Evolutionary conservation across 2,797 vertebrate genomes (phyloP).

Genomic region (Poliocrania exsul): DNA sequence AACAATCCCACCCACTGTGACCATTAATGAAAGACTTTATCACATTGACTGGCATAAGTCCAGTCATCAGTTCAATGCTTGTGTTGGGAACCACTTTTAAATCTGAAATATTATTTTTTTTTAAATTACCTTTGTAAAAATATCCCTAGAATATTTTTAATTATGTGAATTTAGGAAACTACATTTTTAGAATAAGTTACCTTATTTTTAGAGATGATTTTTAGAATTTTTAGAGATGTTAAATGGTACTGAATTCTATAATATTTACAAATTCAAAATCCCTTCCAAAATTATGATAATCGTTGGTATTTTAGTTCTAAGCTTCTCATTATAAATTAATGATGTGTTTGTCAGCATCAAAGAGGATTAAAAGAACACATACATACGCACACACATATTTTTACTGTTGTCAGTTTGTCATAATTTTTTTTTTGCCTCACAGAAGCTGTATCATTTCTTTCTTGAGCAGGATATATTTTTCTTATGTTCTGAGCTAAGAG

Average conservation of each 20-base stretch:
- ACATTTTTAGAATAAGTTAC: neutral
- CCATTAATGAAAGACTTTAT: neutral
- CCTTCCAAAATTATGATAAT: neutral
- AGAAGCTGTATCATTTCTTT: neutral
- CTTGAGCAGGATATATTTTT: neutral
- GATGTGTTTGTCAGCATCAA: neutral
- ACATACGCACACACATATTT: rapidly evolving
- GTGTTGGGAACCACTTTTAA: neutral
- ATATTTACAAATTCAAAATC: neutral
- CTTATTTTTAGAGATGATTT: neutral
- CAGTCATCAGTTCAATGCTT: neutral
- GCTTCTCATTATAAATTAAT: neutral
- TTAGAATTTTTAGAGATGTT: neutral
- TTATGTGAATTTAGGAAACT: neutral
- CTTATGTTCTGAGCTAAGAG: neutral
- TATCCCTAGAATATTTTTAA: neutral
- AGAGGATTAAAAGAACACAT: neutral
- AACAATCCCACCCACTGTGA: neutral
- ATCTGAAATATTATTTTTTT: neutral
- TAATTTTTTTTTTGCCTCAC: neutral
- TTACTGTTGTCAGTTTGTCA: neutral
- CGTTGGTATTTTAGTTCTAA: neutral
- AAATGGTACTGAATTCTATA: neutral
- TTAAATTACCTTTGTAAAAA: neutral
- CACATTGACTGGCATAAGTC: neutral